Base-by-base conservation (phyloP, 1,140 invertebrate species). In the Pararge aegeria region DNA sequence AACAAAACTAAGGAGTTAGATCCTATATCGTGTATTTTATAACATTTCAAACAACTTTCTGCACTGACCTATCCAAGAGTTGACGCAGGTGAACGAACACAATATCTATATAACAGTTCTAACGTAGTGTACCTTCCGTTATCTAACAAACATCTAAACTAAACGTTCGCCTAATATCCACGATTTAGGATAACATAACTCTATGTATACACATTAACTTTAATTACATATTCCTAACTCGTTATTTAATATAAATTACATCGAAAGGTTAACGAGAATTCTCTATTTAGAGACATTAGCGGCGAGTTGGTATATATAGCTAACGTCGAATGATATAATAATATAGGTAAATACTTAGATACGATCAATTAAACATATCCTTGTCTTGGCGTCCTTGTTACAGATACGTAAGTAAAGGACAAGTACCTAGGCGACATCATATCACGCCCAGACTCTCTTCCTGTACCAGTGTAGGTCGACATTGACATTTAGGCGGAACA, bases 401-500 rank as follows among this genome's bases (percentile, higher is more conserved):
- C 63, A 80, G 24, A 73, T 69, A 70, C 54, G 66, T 61, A 58
- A 2, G 57, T 50, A 61, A 53, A 64, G 57, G 24, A 53, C 58
- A 61, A 56, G 48, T 64, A 63, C 62, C 27, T 60, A 48, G 65
- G 46, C 66, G 51, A 46, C 64, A 70, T 67, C 55, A 69, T 59
- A 49, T 63, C 59, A 75, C 71, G 70, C 73, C 64, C 72, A 72
- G 70, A 66, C 53, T 68, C 59, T 79, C 83, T 84, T 87, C 83
- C 81, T 84, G 81, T 73, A 75, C 68, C 59, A 58, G 61, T 58
- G 63, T 74, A 63, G 70, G 64, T 60, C 67, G 78, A 75, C 82
- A 83, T 85, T 87, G 82, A 83, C 82, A 87, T 83, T 85, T 85
- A 77, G 57, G 19, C 20, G 51, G 44, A 71, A 67, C 51, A 67